A percentile compares a stretch with the other conserved stretches of the same genome.
Conservation (phyloP, 1,140 invertebrate genomes). For the Micrasema longulum region DNA sequence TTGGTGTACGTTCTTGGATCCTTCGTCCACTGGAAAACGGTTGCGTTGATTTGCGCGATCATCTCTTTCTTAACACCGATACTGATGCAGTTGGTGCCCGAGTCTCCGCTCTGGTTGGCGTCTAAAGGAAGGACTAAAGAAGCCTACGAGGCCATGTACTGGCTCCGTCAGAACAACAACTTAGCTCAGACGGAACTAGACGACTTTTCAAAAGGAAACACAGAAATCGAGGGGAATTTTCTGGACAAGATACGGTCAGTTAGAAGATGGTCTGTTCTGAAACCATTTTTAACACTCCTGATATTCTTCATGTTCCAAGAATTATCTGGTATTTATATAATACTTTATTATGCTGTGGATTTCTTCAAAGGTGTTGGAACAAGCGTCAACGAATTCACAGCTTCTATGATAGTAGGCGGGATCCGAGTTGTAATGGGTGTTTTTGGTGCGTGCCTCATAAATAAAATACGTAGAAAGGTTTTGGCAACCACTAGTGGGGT, state of each 20-base stretch:
- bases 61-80: slow-evolving; percentile 71
- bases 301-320: slow-evolving; percentile 78
- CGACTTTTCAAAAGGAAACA: slow-evolving; percentile 66
- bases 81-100: slow-evolving; percentile 74
- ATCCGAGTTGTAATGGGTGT: slow-evolving; percentile 77
- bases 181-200: slow-evolving; percentile 71
- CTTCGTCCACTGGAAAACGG: slow-evolving; percentile 72
- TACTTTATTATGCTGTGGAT: slow-evolving; percentile 81
- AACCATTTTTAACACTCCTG: slow-evolving; percentile 75
- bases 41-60: slow-evolving; percentile 72
- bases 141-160: slow-evolving; percentile 69
- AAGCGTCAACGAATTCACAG: slow-evolving; percentile 75
- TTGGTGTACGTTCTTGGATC: slow-evolving; percentile 74
- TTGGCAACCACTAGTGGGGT: slow-evolving; percentile 76
- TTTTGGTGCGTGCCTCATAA: slow-evolving; percentile 76
- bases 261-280: slow-evolving; percentile 64
- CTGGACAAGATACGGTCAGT: slow-evolving; percentile 61
- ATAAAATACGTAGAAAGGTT: slow-evolving; percentile 74
- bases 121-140: slow-evolving; percentile 69
- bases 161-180: slow-evolving; percentile 70
- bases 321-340: slow-evolving; percentile 79
- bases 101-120: slow-evolving; percentile 75
- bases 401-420: slow-evolving; percentile 80
- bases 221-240: slow-evolving; percentile 60
- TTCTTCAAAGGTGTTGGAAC: slow-evolving; percentile 77